Evolutionary conservation across 2,113 vertebrate species (phyloP).

Genomic region (Toxostoma redivivum): DNA sequence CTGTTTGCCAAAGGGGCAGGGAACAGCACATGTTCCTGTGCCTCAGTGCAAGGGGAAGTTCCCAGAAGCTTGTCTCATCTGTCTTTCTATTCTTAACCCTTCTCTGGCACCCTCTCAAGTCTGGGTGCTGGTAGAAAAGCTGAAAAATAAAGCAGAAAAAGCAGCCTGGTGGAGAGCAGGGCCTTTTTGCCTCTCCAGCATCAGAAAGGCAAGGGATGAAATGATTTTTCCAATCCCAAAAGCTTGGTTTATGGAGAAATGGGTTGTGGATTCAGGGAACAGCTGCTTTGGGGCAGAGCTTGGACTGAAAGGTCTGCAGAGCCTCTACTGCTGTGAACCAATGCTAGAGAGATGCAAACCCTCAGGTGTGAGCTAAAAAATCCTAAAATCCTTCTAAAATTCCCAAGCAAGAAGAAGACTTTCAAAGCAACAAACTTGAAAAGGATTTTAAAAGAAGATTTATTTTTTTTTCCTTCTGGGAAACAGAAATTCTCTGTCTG

Average conservation of each 20-base stretch:
- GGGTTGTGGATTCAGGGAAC: not conserved
- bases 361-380: not conserved
- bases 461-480: not conserved
- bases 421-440: not conserved
- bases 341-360: not conserved
- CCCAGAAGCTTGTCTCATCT: slow-evolving; percentile 46
- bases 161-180: not conserved
- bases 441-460: not conserved
- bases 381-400: not conserved
- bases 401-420: not conserved
- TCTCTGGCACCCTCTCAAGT: not conserved
- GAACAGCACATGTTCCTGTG: slow-evolving; percentile 13
- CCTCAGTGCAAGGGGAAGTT: slow-evolving; percentile 6
- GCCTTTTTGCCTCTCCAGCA: not conserved
- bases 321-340: not conserved
- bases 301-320: not conserved
- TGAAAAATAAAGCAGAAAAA: not conserved
- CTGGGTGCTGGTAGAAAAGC: not conserved
- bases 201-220: accelerated
- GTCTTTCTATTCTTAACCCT: slow-evolving; percentile 48
- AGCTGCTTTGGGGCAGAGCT: not conserved
- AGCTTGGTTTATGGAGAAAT: not conserved
- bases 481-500: not conserved
- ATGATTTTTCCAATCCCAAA: not conserved
- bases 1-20: slow-evolving; percentile 35